Base-by-base conservation (phyloP, 2,797 vertebrate species). In the Girardinus metallicus region DNA sequence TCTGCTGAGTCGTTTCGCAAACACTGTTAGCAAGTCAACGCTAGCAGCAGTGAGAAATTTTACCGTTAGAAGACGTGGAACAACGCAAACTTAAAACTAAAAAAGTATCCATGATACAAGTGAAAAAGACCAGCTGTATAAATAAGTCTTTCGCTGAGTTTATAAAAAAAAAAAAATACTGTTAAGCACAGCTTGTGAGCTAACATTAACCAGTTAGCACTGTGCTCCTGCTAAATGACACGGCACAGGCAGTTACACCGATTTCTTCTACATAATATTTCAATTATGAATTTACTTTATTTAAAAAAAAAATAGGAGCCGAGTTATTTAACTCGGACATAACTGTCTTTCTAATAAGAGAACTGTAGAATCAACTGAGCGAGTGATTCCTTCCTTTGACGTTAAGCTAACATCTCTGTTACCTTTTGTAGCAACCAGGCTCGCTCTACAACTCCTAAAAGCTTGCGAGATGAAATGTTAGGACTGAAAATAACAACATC, bases 1-100 rank as follows among this genome's bases (percentile, higher is more conserved):
- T 94, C 91, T 95, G 94, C 94, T 94, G 93, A 93, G 94, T 95
- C 93, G 94, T 75, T 92, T 93, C 79, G 82, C 80, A 88, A 82
- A 92, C 93, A 64, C 86, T 84, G 83, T 86, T 94, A 94, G 93
- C 93, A 93, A 85, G 92, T 92, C 90, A 92, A 90, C 83, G 49
- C 83, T 90, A 93, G 88, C 87, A 34, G 55, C 81, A 75, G 53
- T 49, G 74, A 87, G 76, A 81, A 83, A 87, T 75, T 81, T 74
- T 10, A 10, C 39, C 73, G 46, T 55, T 82, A 51, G 36, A 81
- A 75, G 46, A 83, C 15, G 26, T 43, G 29, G 39, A 78, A 72
- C 75, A 80, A 5, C 73, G 51, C 11, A 21, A 34, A 46, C 31
- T 11, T 36, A 21, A 26, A 29, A 8, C n/a, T 43, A 34, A 72